Evolutionary conservation across 2,113 vertebrate genomes (phyloP).

Genomic region (Jacana jacana): DNA sequence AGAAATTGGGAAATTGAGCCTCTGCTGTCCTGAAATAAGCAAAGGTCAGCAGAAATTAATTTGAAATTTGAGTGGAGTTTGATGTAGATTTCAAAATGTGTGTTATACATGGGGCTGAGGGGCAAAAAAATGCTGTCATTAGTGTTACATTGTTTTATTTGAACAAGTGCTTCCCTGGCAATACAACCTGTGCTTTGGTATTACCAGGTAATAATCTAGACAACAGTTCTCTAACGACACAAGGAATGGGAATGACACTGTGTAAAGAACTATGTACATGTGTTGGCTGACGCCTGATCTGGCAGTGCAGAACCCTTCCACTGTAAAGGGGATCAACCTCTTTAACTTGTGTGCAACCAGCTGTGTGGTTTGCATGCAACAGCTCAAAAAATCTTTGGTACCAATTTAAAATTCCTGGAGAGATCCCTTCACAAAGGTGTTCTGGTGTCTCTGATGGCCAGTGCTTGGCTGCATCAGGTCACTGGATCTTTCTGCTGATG

Average conservation of each 20-base stretch:
- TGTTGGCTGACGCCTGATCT: background rate
- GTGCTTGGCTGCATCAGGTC: background rate
- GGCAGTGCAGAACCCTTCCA: background rate
- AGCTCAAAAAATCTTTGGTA: background rate
- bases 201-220: background rate
- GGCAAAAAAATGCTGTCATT: background rate
- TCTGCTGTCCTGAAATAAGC: background rate
- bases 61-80: background rate
- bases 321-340: background rate
- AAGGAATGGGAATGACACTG: background rate
- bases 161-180: background rate
- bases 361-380: background rate
- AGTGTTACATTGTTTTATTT: background rate
- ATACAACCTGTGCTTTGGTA: background rate
- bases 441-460: background rate
- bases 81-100: background rate
- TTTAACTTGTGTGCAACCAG: background rate
- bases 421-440: background rate
- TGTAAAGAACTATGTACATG: background rate
- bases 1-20: background rate
- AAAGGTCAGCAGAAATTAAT: background rate
- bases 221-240: background rate
- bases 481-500: background rate
- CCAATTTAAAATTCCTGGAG: background rate
- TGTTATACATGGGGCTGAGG: background rate